Evolutionary conservation across 2,888 invertebrate species (phyloP).

Genomic region (Agriopis leucophaearia): DNA sequence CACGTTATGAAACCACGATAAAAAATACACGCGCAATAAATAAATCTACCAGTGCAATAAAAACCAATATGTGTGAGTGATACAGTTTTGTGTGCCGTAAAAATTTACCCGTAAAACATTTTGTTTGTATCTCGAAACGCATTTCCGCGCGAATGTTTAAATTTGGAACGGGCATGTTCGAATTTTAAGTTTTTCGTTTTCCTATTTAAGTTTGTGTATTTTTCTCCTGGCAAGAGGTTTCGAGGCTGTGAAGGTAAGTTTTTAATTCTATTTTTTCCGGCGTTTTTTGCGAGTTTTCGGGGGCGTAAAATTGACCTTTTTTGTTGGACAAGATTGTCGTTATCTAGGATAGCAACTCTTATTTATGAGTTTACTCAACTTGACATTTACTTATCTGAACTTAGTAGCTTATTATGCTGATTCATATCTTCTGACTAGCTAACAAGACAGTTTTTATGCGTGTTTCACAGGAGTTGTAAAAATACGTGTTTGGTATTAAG

Average conservation of each 20-base stretch:
- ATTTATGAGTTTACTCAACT: constrained; percentile 24
- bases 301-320: constrained; percentile 13
- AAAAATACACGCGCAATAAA: constrained; percentile 21
- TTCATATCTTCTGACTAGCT: neutral
- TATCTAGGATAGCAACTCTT: constrained; percentile 17
- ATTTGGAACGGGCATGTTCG: constrained; percentile 27
- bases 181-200: constrained; percentile 23
- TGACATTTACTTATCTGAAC: constrained; percentile 3
- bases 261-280: constrained; percentile 8
- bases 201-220: constrained; percentile 21
- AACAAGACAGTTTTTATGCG: neutral
- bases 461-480: too few species aligned
- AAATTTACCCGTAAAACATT: constrained; percentile 21
- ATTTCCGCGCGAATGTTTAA: constrained; percentile 26
- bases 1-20: neutral
- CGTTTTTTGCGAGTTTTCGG: constrained; percentile 4
- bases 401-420: neutral
- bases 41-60: constrained; percentile 31
- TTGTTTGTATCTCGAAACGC: constrained; percentile 29
- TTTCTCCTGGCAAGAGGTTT: neutral
- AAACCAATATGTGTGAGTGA: constrained; percentile 29
- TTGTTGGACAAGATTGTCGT: constrained; percentile 18
- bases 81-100: constrained; percentile 29
- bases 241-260: constrained; percentile 16
- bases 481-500: too few species aligned